phyloP scores from a whole-genome alignment of 2,113 vertebrate species.

The Aptenodytes patagonicus region DNA sequence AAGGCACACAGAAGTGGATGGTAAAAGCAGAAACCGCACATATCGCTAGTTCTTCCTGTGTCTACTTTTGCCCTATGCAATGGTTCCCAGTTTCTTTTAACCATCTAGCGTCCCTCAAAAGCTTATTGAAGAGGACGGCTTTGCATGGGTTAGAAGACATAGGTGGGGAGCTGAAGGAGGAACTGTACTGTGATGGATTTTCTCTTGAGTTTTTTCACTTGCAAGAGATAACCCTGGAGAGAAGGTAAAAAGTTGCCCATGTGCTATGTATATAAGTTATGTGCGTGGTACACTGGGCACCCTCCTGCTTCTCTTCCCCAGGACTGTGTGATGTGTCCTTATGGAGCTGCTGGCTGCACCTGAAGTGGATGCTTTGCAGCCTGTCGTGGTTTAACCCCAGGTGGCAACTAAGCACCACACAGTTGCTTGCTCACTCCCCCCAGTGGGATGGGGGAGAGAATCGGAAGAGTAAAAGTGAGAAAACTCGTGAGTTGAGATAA shows the following conservation, averaged over 20 bases:
- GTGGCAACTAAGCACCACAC: neutral
- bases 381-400: neutral
- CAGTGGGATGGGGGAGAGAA: neutral
- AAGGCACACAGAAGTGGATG: neutral
- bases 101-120: neutral
- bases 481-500: neutral
- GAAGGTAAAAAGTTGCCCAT: neutral
- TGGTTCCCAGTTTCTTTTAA: neutral
- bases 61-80: neutral
- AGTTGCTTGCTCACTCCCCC: neutral
- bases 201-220: neutral
- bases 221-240: neutral
- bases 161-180: neutral
- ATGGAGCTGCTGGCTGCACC: neutral
- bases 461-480: neutral
- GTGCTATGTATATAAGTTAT: neutral
- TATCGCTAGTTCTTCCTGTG: neutral
- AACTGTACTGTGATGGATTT: neutral
- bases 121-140: neutral
- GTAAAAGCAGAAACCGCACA: neutral
- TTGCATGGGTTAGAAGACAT: neutral
- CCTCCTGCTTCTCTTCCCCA: neutral
- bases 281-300: rapidly evolving
- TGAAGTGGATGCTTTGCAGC: neutral
- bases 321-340: neutral